Conservation (phyloP, 1,140 invertebrate species). For the Holotrichia oblita region DNA sequence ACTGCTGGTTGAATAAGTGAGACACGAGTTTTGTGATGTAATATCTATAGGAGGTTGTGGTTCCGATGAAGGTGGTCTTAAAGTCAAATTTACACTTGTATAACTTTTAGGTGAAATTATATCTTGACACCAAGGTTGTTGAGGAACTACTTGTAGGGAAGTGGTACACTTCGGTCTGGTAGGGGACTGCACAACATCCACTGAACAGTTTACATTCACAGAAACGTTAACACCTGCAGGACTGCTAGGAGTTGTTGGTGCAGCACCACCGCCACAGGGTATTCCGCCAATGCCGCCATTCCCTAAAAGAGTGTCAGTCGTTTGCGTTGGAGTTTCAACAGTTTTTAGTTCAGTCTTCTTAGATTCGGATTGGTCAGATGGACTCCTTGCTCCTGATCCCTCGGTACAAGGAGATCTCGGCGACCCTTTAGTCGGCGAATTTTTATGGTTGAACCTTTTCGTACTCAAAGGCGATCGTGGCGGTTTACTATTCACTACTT, state of each 20-base stretch:
- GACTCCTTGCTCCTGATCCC: neutral
- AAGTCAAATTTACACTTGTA: conserved; percentile 74
- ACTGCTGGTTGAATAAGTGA: conserved; percentile 72
- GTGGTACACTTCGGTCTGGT: conserved; percentile 59
- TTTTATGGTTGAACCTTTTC: conserved; percentile 62
- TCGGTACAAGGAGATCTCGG: conserved; percentile 43
- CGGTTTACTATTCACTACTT: conserved; percentile 57
- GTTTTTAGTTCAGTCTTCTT: conserved; percentile 47
- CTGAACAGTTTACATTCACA: conserved; percentile 69
- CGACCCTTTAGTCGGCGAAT: conserved; percentile 49
- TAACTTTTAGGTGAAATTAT: conserved; percentile 65
- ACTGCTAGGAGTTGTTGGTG: conserved; percentile 24
- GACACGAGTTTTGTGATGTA: conserved; percentile 67
- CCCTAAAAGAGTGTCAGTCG: conserved; percentile 54
- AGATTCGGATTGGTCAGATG: conserved; percentile 15
- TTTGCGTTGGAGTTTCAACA: conserved; percentile 56
- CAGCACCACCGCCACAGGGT: conserved; percentile 16
- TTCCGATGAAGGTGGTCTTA: conserved; percentile 70
- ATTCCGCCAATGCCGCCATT: conserved; percentile 36
- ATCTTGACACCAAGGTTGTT: conserved; percentile 62
- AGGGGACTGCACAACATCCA: conserved; percentile 62
- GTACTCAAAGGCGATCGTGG: conserved; percentile 61
- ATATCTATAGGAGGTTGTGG: conserved; percentile 73
- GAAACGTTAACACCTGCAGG: conserved; percentile 63
- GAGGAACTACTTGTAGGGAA: conserved; percentile 62